Conservation (phyloP, 2,113 vertebrate genomes). For the Heterotilapia buettikoferi region DNA sequence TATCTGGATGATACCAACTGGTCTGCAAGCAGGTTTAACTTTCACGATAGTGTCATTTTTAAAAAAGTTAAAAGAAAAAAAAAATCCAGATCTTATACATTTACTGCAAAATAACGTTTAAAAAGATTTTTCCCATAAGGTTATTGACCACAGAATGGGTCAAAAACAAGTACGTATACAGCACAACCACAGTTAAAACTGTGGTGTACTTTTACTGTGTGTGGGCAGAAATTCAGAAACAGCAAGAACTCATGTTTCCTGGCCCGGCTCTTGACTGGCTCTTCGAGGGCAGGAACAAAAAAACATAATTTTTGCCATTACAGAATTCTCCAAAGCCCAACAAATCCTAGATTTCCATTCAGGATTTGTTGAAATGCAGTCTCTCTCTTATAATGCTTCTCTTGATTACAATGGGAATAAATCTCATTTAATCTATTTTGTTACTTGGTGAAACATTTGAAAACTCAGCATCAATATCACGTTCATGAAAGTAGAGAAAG, state of each 20-base stretch:
- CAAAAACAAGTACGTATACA: neutral
- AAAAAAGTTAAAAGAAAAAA: neutral
- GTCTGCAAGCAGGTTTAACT: neutral
- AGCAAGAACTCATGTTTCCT: neutral
- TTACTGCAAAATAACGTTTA: neutral
- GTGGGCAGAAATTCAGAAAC: neutral
- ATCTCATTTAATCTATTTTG: neutral
- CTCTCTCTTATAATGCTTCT: neutral
- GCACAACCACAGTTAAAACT: neutral
- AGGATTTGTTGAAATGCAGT: neutral
- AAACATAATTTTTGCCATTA: neutral
- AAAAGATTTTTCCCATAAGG: neutral
- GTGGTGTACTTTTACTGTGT: neutral
- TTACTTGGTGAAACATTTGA: neutral
- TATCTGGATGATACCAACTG: neutral
- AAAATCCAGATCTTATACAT: neutral
- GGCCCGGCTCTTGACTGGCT: neutral
- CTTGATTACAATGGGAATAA: neutral
- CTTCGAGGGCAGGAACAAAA: neutral
- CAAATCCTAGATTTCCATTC: neutral
- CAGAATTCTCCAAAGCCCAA: neutral
- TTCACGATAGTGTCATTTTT: neutral
- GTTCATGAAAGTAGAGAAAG: neutral
- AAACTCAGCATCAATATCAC: neutral
- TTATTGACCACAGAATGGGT: neutral